Percentiles rank a stretch among this genome's conserved stretches.
Evolutionary conservation across 1,140 invertebrate species (phyloP).

Genomic region (Marisa cornuarietis): DNA sequence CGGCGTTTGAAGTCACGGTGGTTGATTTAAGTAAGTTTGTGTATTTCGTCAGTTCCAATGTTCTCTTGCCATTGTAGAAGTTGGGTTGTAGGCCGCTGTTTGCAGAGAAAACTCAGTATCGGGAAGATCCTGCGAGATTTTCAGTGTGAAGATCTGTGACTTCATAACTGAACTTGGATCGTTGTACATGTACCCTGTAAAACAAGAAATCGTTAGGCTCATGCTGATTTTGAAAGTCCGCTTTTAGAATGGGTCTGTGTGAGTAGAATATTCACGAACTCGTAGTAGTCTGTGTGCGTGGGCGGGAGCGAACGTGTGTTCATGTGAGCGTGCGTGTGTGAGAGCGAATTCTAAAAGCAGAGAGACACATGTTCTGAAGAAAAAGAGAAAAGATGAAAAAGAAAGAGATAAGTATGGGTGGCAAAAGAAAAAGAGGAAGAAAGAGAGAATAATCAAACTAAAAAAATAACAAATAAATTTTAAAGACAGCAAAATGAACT

Average conservation of each 20-base stretch:
- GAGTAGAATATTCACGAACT: neutral
- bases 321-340: neutral
- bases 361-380: too few relatives aligned
- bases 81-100: neutral
- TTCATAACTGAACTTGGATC: neutral
- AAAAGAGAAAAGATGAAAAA: too few relatives aligned
- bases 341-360: too few relatives aligned
- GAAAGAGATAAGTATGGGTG: too few relatives aligned
- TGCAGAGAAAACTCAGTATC: neutral
- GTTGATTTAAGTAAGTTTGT: neutral
- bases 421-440: too few relatives aligned
- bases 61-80: neutral
- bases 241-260: neutral
- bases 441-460: too few relatives aligned
- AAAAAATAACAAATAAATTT: neutral
- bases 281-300: neutral
- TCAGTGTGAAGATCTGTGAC: neutral
- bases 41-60: neutral
- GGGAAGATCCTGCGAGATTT: neutral
- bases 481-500: neutral
- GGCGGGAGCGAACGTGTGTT: neutral
- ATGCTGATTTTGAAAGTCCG: neutral
- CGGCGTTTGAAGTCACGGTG: neutral
- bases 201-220: neutral
- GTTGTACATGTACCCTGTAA: neutral